Percentiles rank a stretch among this genome's conserved stretches.
phyloP scores from a whole-genome alignment of 2,797 vertebrate genomes.

The Sebastes oblongus region DNA sequence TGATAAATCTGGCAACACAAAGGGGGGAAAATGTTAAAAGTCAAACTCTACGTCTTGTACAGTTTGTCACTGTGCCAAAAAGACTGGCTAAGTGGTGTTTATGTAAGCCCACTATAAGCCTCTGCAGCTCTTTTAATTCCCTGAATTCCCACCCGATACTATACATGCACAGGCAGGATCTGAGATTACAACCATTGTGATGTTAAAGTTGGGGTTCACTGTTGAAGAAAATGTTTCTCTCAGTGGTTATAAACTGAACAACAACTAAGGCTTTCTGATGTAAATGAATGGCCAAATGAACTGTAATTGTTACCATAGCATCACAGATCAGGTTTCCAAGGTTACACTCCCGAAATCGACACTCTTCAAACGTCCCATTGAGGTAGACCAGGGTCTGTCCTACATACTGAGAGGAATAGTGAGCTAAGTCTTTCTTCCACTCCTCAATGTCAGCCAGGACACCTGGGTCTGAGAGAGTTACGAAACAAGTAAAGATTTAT shows the following conservation, averaged over 20 bases:
- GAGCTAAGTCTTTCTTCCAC: constrained; percentile 83
- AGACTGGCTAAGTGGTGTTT: background rate
- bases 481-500: background rate
- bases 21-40: background rate
- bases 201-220: background rate
- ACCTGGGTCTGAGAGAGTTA: constrained; percentile 72
- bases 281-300: background rate
- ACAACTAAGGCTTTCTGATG: background rate
- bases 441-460: constrained; percentile 84
- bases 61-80: background rate
- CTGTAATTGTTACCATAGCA: constrained; percentile 82
- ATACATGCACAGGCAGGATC: background rate
- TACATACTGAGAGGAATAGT: constrained; percentile 82
- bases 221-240: background rate
- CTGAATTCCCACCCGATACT: background rate
- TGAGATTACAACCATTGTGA: background rate
- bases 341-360: constrained; percentile 91
- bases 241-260: background rate
- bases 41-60: background rate
- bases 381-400: constrained; percentile 90
- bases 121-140: background rate
- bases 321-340: constrained; percentile 94
- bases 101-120: background rate
- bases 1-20: constrained; percentile 82
- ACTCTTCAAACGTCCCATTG: constrained; percentile 86